Base-by-base conservation (phyloP, 2,113 vertebrate genomes). In the Synodontis membranacea region DNA sequence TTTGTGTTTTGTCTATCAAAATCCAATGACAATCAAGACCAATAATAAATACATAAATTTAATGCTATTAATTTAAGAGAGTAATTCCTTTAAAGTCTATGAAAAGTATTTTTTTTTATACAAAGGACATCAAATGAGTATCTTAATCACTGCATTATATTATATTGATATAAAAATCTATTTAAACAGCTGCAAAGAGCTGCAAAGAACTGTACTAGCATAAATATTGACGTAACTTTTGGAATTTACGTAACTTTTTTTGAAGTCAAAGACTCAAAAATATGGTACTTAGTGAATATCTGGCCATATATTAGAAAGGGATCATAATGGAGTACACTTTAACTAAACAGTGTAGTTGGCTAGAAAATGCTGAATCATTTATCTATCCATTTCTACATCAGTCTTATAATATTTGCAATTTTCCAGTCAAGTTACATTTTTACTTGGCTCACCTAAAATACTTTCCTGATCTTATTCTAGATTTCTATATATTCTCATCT, bases 321-420 rank as follows among this genome's bases (percentile, higher is more conserved):
- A n/a, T 44, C 19, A 58, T 58, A 80, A 34, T 58, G 34, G 34
- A 58, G 37, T 23, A 64, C n/a, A 48, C 21, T 17, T 48, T n/a
- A 48, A 31, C 23, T 25, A 23, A 62, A 66, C 6, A 70, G 39
- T 70, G 28, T 25, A 74, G 23, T 5, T 9, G 48, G 21, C 21
- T 70, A 83, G 10, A 50, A 70, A 83, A 52, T 34, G 15, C 52
- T 12, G 37, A 34, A 34, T 31, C 74, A 56, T 84, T 84, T 84
- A 37, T 54, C 17, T 8, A 21, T n/a, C 23, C 34, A n/a, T 75
- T 75, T n/a, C 14, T 14, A 23, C 19, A 8, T 70, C 17, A 9
- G 7, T 31, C 28, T 64, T 9, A n/a, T 62, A 1, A n/a, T 56
- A 62, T 31, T 42, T 14, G 81, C 15, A 7, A 31, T 8, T 82